These are phyloP conservation scores for Mus musculus DNA, from an alignment of 2,113 vertebrate species.

Conservation along the genomic window DNA sequence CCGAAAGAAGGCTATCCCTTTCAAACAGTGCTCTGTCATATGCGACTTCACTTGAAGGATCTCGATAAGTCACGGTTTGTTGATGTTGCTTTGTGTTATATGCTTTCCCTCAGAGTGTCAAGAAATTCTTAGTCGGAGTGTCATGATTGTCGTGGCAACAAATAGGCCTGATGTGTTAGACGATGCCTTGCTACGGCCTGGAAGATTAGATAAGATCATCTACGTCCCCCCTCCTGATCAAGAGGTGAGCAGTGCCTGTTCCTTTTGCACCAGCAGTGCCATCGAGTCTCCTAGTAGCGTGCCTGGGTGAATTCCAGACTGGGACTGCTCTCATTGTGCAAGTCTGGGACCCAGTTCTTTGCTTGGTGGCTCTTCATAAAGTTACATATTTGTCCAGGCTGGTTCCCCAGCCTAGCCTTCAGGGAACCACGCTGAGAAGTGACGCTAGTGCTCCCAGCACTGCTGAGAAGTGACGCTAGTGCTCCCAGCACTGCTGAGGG, in stretches of 20 bases:
- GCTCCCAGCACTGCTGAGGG: not conserved
- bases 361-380: not conserved
- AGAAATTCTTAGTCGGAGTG: conserved; percentile 91
- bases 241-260: conserved; percentile 85
- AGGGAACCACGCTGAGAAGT: not conserved
- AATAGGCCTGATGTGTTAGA: conserved; percentile 95
- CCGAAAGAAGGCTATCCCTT: not conserved
- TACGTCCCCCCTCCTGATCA: conserved; percentile 95
- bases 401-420: not conserved
- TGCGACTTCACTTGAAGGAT: not conserved
- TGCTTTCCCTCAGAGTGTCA: conserved; percentile 87
- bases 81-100: conserved; percentile 27
- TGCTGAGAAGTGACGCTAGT: not conserved
- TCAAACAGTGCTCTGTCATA: not conserved
- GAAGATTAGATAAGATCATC: conserved; percentile 94
- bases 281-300: not conserved
- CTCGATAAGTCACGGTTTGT: not conserved
- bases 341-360: not conserved
- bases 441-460: not conserved
- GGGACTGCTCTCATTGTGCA: not conserved
- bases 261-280: not conserved
- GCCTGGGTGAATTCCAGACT: not conserved
- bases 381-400: not conserved
- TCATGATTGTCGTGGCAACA: conserved; percentile 95
- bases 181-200: conserved; percentile 95